Evolutionary conservation across 1,140 invertebrate species (phyloP), one percentile per base, ranked within the genome.

Genomic region (Drosophila serrata): DNA sequence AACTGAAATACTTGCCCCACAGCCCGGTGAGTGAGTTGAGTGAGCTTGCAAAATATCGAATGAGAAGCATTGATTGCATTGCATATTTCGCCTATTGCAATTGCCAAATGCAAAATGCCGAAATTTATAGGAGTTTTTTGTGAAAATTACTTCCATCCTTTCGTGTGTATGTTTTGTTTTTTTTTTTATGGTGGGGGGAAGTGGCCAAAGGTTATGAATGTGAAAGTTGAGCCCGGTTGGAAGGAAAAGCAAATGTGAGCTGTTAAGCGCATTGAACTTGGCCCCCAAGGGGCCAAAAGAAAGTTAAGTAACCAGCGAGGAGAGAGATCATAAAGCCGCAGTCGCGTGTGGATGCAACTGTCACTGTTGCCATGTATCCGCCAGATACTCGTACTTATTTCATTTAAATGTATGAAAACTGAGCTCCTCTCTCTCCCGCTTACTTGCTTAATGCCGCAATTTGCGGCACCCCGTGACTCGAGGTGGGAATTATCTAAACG

Each of bases 191-290:
- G 24, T 27, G 57, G 40, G 60, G 82, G 82, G 79, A 88, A 80
- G 80, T 77, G 82, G 82, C 60, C 80, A 87, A 87, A 87, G 82
- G 82, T 87, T 87, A 43, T 40, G 60, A 87, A 87, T 84, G 85
- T 90, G 84, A 88, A 88, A 88, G 84, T 88, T 88, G 53, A 79
- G 68, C 6, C 15, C 29, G 72, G 70, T 17, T 31, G 33, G 68
- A 77, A 82, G 73, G 57, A 67, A 59, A 84, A 55, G 72, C 60
- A 48, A 46, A 60, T 48, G 67, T 24, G 75, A 49, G 61, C 48
- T 68, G 67, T 51, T 61, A 90, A 84, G 84, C 84, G 85, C 84
- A 90, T 90, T 88, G 84, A 88, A 88, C 84, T 82, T 72, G 67
- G 63, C 67, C 72, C 76, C 75, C n/a, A 22, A 40, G 51, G 61